Evolutionary conservation across 2,797 vertebrate species (phyloP).

Genomic region (Darevskia nairensis): DNA sequence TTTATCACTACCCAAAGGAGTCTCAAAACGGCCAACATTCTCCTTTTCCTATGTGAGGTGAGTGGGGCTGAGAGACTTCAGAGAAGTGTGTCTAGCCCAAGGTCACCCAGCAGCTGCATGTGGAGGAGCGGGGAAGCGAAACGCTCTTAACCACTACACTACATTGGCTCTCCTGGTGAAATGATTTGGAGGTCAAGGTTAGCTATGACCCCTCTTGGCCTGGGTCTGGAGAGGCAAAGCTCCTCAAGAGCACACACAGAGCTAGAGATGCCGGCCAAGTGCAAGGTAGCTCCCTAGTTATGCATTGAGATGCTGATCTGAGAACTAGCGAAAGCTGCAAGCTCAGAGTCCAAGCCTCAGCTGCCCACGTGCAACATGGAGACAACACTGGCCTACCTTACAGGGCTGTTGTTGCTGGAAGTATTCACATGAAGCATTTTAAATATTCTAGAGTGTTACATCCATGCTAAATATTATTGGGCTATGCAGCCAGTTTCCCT

Average conservation of each 20-base stretch:
- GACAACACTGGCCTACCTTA: background rate
- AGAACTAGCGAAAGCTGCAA: background rate
- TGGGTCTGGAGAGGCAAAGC: background rate
- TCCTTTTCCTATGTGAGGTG: no score
- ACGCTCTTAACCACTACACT: no score
- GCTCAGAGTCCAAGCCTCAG: background rate
- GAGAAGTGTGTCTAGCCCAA: no score
- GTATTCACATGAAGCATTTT: background rate
- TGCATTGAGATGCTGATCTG: background rate
- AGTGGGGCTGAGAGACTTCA: no score
- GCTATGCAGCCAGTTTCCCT: background rate
- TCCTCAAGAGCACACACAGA: background rate
- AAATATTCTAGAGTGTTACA: background rate
- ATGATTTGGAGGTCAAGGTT: background rate
- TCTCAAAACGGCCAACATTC: no score
- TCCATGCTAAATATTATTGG: no score
- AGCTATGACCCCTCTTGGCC: background rate
- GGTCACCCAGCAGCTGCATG: no score
- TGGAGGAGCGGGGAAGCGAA: no score
- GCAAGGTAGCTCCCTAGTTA: background rate
- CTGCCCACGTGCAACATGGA: background rate
- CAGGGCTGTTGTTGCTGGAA: no score
- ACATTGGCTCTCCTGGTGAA: background rate
- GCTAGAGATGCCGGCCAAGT: background rate
- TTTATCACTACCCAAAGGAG: no score